Evolutionary conservation across 1,140 invertebrate species (phyloP).

Genomic region (Nasonia giraulti): DNA sequence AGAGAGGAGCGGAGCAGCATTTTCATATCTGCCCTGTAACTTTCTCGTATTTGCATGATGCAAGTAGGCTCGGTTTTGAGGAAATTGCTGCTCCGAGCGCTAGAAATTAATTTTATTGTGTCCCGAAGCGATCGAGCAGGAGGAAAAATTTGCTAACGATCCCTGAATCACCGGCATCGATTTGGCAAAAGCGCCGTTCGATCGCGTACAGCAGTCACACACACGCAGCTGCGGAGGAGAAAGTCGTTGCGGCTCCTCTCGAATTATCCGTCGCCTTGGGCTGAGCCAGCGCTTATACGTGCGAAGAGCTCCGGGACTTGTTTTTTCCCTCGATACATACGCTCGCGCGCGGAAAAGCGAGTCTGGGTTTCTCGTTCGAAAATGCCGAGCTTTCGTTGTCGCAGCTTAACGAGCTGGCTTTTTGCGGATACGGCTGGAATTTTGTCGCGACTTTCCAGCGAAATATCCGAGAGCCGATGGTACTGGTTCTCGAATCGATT

Average conservation of each 20-base stretch:
- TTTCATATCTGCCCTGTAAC: background rate
- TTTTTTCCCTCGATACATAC: background rate
- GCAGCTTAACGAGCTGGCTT: background rate
- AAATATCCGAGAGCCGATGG: no score
- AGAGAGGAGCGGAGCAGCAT: no score
- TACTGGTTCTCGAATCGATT: background rate
- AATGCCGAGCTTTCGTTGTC: background rate
- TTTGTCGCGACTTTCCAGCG: background rate
- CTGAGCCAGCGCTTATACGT: no score
- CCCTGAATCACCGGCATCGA: constrained; percentile 19
- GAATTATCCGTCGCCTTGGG: no score
- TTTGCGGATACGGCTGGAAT: background rate
- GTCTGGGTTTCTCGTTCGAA: background rate
- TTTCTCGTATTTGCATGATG: background rate
- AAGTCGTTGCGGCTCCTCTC: background rate
- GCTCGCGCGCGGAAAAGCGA: background rate
- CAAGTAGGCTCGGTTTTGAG: background rate
- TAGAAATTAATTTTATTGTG: background rate
- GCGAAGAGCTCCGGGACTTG: background rate
- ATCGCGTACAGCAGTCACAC: no score
- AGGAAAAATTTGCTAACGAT: background rate
- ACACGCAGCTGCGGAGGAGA: no score
- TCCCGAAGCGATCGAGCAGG: background rate
- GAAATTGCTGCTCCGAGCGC: background rate
- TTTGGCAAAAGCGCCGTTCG: background rate